Evolutionary conservation across 2,888 invertebrate species (phyloP).

Genomic region (Epirrhoe alternata): DNA sequence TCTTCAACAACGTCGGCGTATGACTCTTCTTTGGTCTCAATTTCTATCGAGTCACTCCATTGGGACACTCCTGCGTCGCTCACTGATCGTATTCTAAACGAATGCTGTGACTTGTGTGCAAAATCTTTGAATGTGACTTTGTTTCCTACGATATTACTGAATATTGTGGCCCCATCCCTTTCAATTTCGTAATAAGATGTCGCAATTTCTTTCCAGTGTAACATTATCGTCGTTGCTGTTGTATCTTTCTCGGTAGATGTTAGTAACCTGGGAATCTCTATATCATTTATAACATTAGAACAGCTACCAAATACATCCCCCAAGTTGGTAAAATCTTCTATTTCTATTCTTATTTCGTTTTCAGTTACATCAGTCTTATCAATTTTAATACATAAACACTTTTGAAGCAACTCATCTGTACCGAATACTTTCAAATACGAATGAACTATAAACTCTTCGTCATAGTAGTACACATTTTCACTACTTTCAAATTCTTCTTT

Average conservation of each 20-base stretch:
- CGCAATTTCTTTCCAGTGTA: slow-evolving; percentile 60
- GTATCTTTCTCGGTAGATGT: slow-evolving; percentile 46
- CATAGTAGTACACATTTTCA: slow-evolving; percentile 62
- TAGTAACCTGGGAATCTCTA: slow-evolving; percentile 54
- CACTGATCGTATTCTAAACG: slow-evolving; percentile 65
- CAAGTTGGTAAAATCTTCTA: slow-evolving; percentile 57
- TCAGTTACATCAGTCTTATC: slow-evolving; percentile 60
- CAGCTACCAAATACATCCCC: slow-evolving; percentile 53
- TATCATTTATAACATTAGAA: slow-evolving; percentile 37
- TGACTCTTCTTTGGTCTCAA: slow-evolving; percentile 58
- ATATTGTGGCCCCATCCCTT: slow-evolving; percentile 60
- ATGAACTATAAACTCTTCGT: slow-evolving; percentile 61
- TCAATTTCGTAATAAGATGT: slow-evolving; percentile 69
- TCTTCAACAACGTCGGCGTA: slow-evolving; percentile 53
- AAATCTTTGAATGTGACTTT: slow-evolving; percentile 60
- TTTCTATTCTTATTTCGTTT: slow-evolving; percentile 64
- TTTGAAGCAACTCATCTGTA: slow-evolving; percentile 51
- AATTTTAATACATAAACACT: slow-evolving; percentile 67
- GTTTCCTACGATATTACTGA: slow-evolving; percentile 58
- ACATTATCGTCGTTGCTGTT: slow-evolving; percentile 53
- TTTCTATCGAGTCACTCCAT: slow-evolving; percentile 64
- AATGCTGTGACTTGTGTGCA: slow-evolving; percentile 55
- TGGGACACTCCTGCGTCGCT: slow-evolving; percentile 58
- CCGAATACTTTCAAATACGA: slow-evolving; percentile 58
- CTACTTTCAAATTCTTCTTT: slow-evolving; percentile 58